Evolutionary conservation across 2,888 invertebrate species (phyloP).

Genomic region (Drosophila buzzatii): DNA sequence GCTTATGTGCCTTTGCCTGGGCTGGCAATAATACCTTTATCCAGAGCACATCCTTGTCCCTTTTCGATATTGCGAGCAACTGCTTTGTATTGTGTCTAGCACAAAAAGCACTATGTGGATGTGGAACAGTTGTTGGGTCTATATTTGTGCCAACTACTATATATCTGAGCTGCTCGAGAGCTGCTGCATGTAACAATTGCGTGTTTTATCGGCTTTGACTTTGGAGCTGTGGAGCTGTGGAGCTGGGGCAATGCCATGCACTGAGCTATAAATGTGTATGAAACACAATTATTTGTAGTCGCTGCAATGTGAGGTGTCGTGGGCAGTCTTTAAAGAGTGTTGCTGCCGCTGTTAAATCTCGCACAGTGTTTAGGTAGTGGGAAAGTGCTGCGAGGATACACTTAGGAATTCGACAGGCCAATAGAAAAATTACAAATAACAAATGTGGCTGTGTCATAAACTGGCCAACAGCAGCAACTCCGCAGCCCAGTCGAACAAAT

Average conservation of each 20-base stretch:
- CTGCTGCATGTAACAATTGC: constrained; percentile 35
- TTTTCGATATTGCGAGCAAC: constrained; percentile 8
- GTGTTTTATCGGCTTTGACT: constrained; percentile 53
- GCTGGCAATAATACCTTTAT: constrained; percentile 35
- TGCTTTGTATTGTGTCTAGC: constrained; percentile 42
- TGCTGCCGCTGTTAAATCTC: background rate
- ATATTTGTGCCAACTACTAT: constrained; percentile 36
- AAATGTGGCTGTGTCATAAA: constrained; percentile 50
- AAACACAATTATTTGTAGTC: constrained; percentile 26
- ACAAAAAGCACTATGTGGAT: constrained; percentile 17
- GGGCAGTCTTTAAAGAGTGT: background rate
- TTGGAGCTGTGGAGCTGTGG: constrained; percentile 12
- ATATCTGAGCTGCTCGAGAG: constrained; percentile 3
- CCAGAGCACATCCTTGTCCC: background rate
- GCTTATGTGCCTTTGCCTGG: constrained; percentile 64
- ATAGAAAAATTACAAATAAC: constrained; percentile 45
- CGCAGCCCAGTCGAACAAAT: constrained; percentile 57
- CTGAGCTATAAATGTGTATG: constrained; percentile 28
- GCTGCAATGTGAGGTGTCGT: background rate
- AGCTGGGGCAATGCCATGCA: background rate
- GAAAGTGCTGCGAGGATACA: constrained; percentile 31
- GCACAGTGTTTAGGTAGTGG: constrained; percentile 17
- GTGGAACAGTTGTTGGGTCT: constrained; percentile 26
- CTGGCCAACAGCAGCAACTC: constrained; percentile 20
- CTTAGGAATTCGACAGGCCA: constrained; percentile 34